Evolutionary conservation across 2,888 invertebrate species (phyloP).

Genomic region (Netelia virgata): DNA sequence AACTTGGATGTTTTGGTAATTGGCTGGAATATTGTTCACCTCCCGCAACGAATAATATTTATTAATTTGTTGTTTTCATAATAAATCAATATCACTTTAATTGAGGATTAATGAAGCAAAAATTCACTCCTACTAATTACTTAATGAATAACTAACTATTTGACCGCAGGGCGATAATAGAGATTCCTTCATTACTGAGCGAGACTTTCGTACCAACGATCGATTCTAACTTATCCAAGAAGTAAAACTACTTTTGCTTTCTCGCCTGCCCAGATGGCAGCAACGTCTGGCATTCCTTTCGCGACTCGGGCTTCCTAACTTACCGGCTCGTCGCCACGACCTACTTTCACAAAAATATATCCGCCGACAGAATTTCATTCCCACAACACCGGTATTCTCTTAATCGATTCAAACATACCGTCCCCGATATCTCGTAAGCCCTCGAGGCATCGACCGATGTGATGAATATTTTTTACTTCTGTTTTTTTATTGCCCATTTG

Average conservation of each 20-base stretch:
- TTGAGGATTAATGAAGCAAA: no score
- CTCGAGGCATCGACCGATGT: background rate
- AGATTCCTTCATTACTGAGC: no score
- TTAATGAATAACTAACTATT: no score
- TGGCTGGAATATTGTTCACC: conserved; percentile 3
- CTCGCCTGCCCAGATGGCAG: conserved; percentile 43
- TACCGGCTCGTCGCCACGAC: conserved; percentile 40
- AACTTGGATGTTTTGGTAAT: conserved; percentile 91
- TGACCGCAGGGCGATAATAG: no score
- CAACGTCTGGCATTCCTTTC: conserved; percentile 7
- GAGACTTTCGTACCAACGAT: no score
- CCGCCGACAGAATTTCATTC: conserved; percentile 3
- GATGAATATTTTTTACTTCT: conserved; percentile 12
- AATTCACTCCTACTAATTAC: no score
- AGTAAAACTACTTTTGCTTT: no score
- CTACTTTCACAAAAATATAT: conserved; percentile 36
- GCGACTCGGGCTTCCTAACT: conserved; percentile 3
- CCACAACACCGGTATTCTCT: background rate
- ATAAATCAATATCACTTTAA: background rate
- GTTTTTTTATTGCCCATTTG: conserved; percentile 9
- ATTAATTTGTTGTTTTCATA: background rate
- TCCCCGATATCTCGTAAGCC: conserved; percentile 23
- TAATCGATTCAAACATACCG: background rate
- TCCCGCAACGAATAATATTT: background rate
- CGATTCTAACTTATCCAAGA: no score